Base-by-base conservation (phyloP, 2,113 vertebrate genomes). In the Neogobius melanostomus region DNA sequence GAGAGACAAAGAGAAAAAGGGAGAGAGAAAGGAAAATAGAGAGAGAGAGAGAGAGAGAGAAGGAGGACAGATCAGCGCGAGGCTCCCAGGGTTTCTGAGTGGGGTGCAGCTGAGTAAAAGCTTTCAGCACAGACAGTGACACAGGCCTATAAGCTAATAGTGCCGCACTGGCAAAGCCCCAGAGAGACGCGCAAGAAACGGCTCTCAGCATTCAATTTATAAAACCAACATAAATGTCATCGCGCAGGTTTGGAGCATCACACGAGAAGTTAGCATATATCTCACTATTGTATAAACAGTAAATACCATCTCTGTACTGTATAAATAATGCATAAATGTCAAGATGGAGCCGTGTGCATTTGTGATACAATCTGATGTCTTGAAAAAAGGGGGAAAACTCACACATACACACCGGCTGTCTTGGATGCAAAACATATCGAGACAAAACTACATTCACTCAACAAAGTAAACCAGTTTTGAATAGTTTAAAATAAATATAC, bases 21-120 rank as follows among this genome's bases (percentile, higher is more conserved):
- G 52, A 53, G 12, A 21, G 3, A 5, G n/a, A 7, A 16, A 8
- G 15, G 14, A 16, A 16, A 8, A 11, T 7, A 48, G 12, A 11
- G 7, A 3, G 1, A 49, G 48, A 11, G 7, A 11, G 16, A 5
- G 53, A 21, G 51, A 21, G 14, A 17, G 16, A 0, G 52, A 56
- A 0, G 0, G 15, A 52, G 71, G 64, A 47, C 61, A 71, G 50
- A 76, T 76, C 69, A 80, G 62, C 2, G 6, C 66, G 68, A 63
- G 66, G 86, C 80, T 50, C 81, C 62, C 67, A 17, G 53, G 53
- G 70, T 80, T 68, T 74, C 69, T 71, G 74, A 82, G 68, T 17
- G 60, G 46, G 85, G 47, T 59, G 53, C 65, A 71, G 61, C 62
- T 62, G 74, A 75, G 72, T 71, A 79, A 79, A 84, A 75, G 68